Evolutionary conservation across 2,797 vertebrate genomes (phyloP), one percentile per base, ranked within the genome.

Genomic region (Sebastes alutus): DNA sequence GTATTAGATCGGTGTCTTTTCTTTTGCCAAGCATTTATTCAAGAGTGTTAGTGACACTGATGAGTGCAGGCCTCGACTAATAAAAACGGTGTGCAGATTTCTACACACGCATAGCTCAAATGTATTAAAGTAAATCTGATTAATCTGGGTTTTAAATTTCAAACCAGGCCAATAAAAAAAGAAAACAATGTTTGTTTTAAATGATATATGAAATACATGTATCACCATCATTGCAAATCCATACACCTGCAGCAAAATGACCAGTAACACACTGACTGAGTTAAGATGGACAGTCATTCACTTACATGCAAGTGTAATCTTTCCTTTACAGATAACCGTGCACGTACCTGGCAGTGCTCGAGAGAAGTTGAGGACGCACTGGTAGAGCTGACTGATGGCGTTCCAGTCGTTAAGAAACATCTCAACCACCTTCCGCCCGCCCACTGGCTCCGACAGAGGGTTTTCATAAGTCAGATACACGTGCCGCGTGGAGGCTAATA

Each of bases 361-460:
- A 65, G 98, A 97, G 93, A 99, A 99, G 91, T 98, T 97, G 91
- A 99, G 93, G 81, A 99, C 97, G 93, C 99, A 99, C 76, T 99
- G 97, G 80, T 99, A 99, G 63, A 99, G 97, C 78, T 97, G 96
- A 87, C 97, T 98, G 54, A 99, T 98, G 81, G 97, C 97, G 75
- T 94, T 99, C 98, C 98, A 99, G 93, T 99, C 99, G 32, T 98
- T 99, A 5, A 99, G 97, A 87, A 99, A 99, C 97, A 98, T 99
- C 94, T 99, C 98, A 18, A 99, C 98, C 67, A 99, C 97, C 93
- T 99, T 99, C 76, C 97, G 96, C 54, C 98, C 99, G 25, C 98
- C 98, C 87, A 99, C 99, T 0, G 99, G 98, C 93, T 99, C 99
- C 6, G 98, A 99, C 67, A 99, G 92, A 23, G 98, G 97, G 91